Evolutionary conservation across 35 echinoderm and acorn worm genomes (phyloP), one percentile per base, ranked within the genome.

Genomic region (Hemicentrotus pulcherrimus): DNA sequence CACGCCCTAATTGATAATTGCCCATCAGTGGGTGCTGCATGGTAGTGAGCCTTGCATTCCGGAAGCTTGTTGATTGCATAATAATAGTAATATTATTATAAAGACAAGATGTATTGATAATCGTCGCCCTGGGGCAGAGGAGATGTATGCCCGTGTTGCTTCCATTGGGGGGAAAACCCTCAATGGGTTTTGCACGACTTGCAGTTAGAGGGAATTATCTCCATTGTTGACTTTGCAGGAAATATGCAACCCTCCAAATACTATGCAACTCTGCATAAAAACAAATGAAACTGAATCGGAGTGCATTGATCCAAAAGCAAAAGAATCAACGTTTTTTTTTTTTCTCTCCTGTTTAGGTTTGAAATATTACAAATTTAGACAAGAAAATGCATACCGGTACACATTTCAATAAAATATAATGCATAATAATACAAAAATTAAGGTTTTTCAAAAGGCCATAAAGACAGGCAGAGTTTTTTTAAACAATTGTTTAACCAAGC

Each of bases 1-100:
- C 65, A 28, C n/a, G 65, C 65, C 19, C 65, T 78, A 78, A 78
- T 78, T 78, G 65, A 78, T 78, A 78, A 78, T 78, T 78, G 65
- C 65, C 65, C 65, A 78, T 78, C 28, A n/a, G 65, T 28, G 65
- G 24, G 65, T 28, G 28, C 65, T 78, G 16, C 28, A 28, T 7
- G 35, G 35, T n/a, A 28, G 28, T 18, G 28, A n/a, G 65, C 65
- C 22, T 28, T 78, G 19, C 65, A 78, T 78, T 28, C 24, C 19
- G 19, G 22, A 78, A n/a, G 65, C 22, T 78, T 78, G 65, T 78
- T 78, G 65, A 78, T 78, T 78, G 19, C 65, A 78, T 78, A 78
- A 78, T 78, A 28, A 78, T 78, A 78, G 65, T 78, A 78, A 28
- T 78, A 78, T 78, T 78, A 78, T 28, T 78, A 78, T 7, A 78